A percentile compares a stretch with the other conserved stretches of the same genome.
These are phyloP conservation scores for Margaritifera margaritifera DNA, from an alignment of 2,888 invertebrate species.

Conservation along the genomic window DNA sequence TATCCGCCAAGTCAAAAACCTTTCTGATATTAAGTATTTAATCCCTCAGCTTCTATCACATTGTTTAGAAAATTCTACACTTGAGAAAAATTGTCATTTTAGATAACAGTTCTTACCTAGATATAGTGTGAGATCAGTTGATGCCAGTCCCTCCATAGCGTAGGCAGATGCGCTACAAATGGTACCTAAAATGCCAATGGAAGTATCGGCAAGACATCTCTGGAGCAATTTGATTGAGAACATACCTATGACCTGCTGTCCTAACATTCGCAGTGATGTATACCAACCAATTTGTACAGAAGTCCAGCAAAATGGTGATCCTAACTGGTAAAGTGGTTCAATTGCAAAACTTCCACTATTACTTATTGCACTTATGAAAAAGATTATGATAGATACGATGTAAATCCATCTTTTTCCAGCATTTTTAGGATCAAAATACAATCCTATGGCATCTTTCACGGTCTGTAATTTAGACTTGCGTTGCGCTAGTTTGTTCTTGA, in stretches of 20 bases:
- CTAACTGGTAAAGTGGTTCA: conserved; percentile 40
- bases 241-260: conserved; percentile 31
- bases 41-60: background rate
- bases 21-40: too few relatives aligned
- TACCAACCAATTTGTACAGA: conserved; percentile 40
- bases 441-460: conserved; percentile 26
- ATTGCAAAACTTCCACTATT: conserved; percentile 24
- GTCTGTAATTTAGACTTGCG: conserved; percentile 18
- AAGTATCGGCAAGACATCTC: conserved; percentile 30
- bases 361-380: conserved; percentile 18
- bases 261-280: conserved; percentile 18
- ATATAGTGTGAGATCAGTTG: conserved; percentile 25
- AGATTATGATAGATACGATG: conserved; percentile 16
- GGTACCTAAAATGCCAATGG: conserved; percentile 32
- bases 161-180: conserved; percentile 20
- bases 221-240: conserved; percentile 29
- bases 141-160: conserved; percentile 35
- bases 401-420: conserved; percentile 30
- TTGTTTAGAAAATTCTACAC: background rate
- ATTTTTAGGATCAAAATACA: conserved; percentile 28
- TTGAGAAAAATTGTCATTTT: background rate
- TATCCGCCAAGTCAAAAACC: too few relatives aligned
- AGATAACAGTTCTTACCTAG: conserved; percentile 29
- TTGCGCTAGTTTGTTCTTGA: conserved; percentile 10
- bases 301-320: conserved; percentile 44